Base-by-base conservation (phyloP, 2,888 invertebrate species). In the Callyntrura sp. region DNA sequence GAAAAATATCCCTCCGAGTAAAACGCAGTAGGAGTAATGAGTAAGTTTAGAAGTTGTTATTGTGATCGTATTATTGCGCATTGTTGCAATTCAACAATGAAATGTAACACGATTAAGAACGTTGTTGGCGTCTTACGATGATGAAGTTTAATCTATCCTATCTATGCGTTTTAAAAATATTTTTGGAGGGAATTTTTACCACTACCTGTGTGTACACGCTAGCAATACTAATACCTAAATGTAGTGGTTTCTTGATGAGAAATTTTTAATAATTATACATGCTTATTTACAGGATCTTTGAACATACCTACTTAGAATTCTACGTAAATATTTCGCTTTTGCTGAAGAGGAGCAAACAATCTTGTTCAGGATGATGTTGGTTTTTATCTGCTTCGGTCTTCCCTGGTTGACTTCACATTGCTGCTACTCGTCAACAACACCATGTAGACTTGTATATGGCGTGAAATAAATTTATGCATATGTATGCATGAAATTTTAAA, bases 341-440 rank as follows among this genome's bases (percentile, higher is more conserved):
- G 51, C n/a, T 51, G 51, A 11, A 51, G 35, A 35, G 35, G 35
- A 35, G 35, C 51, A 51, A 11, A 8, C 11, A 48, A 51, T 51
- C n/a, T 51, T 51, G 11, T n/a, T 51, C 51, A 14, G 51, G n/a
- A 14, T 14, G 51, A 51, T n/a, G 35, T 25, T 23, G 5, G 25
- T 62, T 43, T 43, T n/a, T 83, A 9, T 65, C 12, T 62, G 82
- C 14, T 84, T 12, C 65, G 43, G 70, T 76, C 51, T 45, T 65
- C 57, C 28, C 57, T 82, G 88, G 73, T 82, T 88, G 73, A 88
- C 82, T 82, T 73, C 81, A 88, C 81, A 51, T 88, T 82, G 45
- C 28, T 35, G 35, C 11, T 68, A 48, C 20, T 23, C 73, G 28
- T 78, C 85, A 85, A 51, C 73, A 73, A 14, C 55, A 45, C 2